These are phyloP conservation scores for Serripes groenlandicus DNA, from an alignment of 2,888 invertebrate species.

Conservation along the genomic window DNA sequence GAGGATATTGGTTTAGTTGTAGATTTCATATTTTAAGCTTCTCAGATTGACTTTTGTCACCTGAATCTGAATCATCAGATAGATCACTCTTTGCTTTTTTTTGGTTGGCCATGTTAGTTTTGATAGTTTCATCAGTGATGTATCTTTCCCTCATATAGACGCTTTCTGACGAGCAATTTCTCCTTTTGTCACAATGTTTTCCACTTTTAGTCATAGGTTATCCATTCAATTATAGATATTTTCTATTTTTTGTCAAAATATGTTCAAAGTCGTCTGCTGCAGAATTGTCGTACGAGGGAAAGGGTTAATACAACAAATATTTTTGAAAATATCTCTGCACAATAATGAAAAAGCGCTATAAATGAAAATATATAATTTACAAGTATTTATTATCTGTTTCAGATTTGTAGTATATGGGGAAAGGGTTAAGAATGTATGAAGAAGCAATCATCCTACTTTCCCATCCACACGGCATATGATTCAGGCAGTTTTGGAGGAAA, in stretches of 20 bases:
- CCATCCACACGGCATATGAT: slow-evolving; percentile 98
- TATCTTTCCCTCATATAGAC: too few relatives aligned
- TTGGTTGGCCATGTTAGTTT: too few relatives aligned
- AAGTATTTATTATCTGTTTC: neutral
- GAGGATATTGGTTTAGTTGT: too few relatives aligned
- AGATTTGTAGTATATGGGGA: neutral
- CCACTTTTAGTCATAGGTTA: too few relatives aligned
- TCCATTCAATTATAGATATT: too few relatives aligned
- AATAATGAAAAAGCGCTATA: neutral
- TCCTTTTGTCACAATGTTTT: neutral
- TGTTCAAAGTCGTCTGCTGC: neutral
- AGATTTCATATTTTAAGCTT: too few relatives aligned
- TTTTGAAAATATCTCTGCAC: too few relatives aligned
- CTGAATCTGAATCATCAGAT: too few relatives aligned
- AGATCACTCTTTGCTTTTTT: too few relatives aligned
- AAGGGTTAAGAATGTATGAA: neutral
- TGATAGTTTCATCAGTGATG: too few relatives aligned
- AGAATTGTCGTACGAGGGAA: neutral
- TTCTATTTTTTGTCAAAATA: too few relatives aligned
- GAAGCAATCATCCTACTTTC: slow-evolving; percentile 88
- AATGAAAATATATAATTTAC: neutral
- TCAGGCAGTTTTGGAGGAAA: slow-evolving; percentile 95
- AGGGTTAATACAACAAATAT: neutral
- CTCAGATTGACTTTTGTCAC: too few relatives aligned
- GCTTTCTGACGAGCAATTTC: neutral